A percentile compares a stretch with the other conserved stretches of the same genome.
phyloP scores from a whole-genome alignment of 92 coral and sea anemone genomes.

The Metridium senile region DNA sequence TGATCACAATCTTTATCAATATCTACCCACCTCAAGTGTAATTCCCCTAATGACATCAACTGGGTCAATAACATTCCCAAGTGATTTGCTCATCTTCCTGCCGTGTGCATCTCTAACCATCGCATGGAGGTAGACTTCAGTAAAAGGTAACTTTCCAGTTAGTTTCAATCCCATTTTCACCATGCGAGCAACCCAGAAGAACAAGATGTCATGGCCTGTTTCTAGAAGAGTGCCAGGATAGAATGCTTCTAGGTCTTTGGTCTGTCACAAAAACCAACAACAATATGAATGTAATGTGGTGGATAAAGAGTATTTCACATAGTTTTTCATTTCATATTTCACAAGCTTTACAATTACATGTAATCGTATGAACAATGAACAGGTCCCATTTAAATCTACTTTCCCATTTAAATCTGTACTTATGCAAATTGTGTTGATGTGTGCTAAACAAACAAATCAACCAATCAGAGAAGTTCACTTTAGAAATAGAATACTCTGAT shows the following conservation, averaged over 20 bases:
- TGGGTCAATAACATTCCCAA: constrained; percentile 97
- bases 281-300: not conserved
- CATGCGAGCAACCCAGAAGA: constrained; percentile 99
- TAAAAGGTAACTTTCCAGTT: constrained; percentile 88
- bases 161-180: constrained; percentile 95
- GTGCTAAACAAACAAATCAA: no score
- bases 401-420: no score
- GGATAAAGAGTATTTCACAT: no score
- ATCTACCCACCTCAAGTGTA: constrained; percentile 66
- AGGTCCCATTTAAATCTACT: no score
- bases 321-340: no score
- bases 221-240: constrained; percentile 96
- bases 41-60: constrained; percentile 96
- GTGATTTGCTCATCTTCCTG: constrained; percentile 99
- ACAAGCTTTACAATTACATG: no score
- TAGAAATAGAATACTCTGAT: no score
- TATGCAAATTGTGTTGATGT: no score
- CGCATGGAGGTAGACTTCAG: constrained; percentile 96
- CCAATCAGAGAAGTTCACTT: no score
- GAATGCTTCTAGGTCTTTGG: constrained; percentile 79
- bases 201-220: constrained; percentile 98
- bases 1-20: not conserved
- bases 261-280: constrained; percentile 43
- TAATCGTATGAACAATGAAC: no score
- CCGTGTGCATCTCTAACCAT: constrained; percentile 99